Evolutionary conservation across 1,140 invertebrate genomes (phyloP).

Genomic region (Drosophila asahinai): DNA sequence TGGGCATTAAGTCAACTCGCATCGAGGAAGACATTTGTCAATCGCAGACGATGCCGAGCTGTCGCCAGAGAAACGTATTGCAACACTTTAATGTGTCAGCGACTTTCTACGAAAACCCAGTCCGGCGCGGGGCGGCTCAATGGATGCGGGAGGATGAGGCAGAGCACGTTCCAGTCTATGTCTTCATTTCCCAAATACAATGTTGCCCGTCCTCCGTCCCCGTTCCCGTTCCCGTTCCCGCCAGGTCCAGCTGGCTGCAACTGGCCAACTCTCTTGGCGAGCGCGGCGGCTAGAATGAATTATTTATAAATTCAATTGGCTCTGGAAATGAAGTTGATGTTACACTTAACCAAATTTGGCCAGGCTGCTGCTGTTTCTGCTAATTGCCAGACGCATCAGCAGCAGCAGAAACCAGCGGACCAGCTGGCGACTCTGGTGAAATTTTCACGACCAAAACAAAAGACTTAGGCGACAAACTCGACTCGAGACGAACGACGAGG

Average conservation of each 20-base stretch:
- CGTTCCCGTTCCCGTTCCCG: background rate
- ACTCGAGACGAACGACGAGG: background rate
- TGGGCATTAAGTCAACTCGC: slow-evolving; percentile 77
- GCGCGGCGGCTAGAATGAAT: slow-evolving; percentile 64
- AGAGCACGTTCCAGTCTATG: slow-evolving; percentile 61
- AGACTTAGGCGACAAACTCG: slow-evolving; percentile 59
- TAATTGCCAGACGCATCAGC: slow-evolving; percentile 58
- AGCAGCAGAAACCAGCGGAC: background rate
- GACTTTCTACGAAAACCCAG: slow-evolving; percentile 73
- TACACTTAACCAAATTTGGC: slow-evolving; percentile 82
- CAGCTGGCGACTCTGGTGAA: slow-evolving; percentile 65
- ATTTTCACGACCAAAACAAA: slow-evolving; percentile 60
- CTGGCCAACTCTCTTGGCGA: slow-evolving; percentile 29
- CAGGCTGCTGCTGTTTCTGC: slow-evolving; percentile 48
- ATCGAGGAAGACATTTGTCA: slow-evolving; percentile 82
- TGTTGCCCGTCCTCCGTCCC: slow-evolving; percentile 36
- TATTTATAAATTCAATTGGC: slow-evolving; percentile 78
- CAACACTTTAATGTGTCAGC: slow-evolving; percentile 81
- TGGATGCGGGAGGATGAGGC: slow-evolving; percentile 19
- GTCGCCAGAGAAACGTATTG: slow-evolving; percentile 61
- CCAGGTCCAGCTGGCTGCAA: slow-evolving; percentile 11
- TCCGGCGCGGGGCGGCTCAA: slow-evolving; percentile 13
- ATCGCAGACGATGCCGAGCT: slow-evolving; percentile 55
- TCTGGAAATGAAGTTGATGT: slow-evolving; percentile 79
- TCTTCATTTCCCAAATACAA: slow-evolving; percentile 81